A percentile compares a stretch with the other conserved stretches of the same genome.
These are phyloP conservation scores for Oasisia sp. DNA, from an alignment of 2,888 invertebrate species.

Conservation along the genomic window DNA sequence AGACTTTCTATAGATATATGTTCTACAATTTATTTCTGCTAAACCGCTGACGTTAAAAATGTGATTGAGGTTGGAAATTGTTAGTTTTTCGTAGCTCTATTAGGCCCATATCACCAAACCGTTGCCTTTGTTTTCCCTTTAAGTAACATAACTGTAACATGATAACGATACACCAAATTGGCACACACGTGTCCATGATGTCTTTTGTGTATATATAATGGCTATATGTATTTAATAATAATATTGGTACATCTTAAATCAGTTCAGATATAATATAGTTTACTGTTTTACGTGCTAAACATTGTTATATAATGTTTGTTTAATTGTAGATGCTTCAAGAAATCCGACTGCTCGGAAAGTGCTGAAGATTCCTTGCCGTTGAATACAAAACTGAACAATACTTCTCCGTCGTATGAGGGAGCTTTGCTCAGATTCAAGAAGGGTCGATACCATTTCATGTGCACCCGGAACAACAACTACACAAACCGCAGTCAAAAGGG, in stretches of 20 bases:
- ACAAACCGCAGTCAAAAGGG: slow-evolving; percentile 62
- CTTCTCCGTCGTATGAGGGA: slow-evolving; percentile 63
- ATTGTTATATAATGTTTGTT: not conserved
- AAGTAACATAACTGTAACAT: not conserved
- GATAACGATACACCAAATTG: not conserved
- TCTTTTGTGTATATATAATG: not conserved
- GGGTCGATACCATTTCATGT: slow-evolving; percentile 61
- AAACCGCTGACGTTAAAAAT: no score
- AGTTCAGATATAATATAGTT: not conserved
- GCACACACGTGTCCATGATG: not conserved
- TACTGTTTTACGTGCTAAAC: not conserved
- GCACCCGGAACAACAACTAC: slow-evolving; percentile 64
- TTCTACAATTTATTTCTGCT: no score
- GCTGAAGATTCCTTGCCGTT: slow-evolving; percentile 38
- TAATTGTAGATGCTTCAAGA: slow-evolving; percentile 31
- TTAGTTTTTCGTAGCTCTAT: no score
- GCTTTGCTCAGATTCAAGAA: slow-evolving; percentile 54
- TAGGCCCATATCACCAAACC: no score
- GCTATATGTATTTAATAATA: not conserved
- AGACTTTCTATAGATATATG: no score
- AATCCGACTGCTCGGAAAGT: slow-evolving; percentile 28
- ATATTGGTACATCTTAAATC: not conserved
- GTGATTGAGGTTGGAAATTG: no score
- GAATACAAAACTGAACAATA: slow-evolving; percentile 57
- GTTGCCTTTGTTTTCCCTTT: no score